Conservation (phyloP, 2,797 vertebrate genomes). For the Pristis pectinata region DNA sequence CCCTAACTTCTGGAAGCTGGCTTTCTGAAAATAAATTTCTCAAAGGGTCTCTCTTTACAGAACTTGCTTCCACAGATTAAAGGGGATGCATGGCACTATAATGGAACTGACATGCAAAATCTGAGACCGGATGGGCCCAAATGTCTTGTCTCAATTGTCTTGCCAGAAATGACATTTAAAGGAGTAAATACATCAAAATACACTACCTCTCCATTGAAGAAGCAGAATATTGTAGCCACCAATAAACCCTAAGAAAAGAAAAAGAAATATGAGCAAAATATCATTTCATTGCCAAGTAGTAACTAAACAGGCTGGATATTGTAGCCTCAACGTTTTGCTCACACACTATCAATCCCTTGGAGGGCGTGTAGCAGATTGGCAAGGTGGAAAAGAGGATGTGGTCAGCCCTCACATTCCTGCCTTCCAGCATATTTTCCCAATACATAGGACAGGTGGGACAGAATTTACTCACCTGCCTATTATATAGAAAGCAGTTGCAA, state of each 20-base stretch:
- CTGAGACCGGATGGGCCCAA: not conserved
- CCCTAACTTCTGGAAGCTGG: not conserved
- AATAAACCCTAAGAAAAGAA: conserved; percentile 74
- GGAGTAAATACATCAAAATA: conserved; percentile 40
- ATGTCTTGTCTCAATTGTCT: not conserved
- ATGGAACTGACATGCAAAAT: not conserved
- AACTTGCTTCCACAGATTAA: not conserved
- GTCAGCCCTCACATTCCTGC: not conserved
- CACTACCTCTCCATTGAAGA: conserved; percentile 94
- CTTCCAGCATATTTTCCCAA: no score
- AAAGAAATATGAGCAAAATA: conserved; percentile 7
- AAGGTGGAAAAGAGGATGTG: not conserved
- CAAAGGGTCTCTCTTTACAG: not conserved
- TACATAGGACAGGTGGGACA: not conserved
- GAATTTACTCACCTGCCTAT: not conserved
- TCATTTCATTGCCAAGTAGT: not conserved
- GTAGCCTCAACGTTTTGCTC: not conserved
- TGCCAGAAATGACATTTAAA: not conserved
- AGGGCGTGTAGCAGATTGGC: not conserved
- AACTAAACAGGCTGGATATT: not conserved
- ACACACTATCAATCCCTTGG: not conserved
- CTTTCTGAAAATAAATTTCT: not conserved
- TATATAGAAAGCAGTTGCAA: not conserved
- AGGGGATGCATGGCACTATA: not conserved
- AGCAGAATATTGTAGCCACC: conserved; percentile 97